Percentiles rank a stretch among this genome's conserved stretches.
Conservation (phyloP, 2,113 vertebrate species). For the Actenoides lindsayi region DNA sequence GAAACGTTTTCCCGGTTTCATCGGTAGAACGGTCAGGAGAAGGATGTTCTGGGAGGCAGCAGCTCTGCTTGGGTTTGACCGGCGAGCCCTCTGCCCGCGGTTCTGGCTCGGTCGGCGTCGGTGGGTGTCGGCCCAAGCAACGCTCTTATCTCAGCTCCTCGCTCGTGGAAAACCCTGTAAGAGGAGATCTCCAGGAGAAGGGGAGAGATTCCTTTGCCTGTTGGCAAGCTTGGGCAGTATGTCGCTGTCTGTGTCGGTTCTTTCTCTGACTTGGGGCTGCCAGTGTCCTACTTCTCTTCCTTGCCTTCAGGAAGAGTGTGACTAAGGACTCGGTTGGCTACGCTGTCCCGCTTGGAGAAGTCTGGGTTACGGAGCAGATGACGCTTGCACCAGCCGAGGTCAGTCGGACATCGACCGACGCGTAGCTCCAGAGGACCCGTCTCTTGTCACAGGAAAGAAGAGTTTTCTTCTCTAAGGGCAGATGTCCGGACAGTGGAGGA, state of each 20-base stretch:
- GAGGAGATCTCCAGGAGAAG: not conserved
- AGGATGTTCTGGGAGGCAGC: not conserved
- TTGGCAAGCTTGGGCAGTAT: not conserved
- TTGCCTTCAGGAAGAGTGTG: not conserved
- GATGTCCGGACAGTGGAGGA: not conserved
- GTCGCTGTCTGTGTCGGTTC: not conserved
- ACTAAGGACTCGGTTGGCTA: accelerated
- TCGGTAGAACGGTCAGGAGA: not conserved
- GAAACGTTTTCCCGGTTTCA: not conserved
- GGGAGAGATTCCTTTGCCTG: not conserved
- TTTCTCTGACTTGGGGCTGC: not conserved
- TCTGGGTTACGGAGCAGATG: not conserved
- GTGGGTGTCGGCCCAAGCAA: too few relatives aligned
- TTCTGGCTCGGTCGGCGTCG: not conserved
- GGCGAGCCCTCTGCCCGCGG: not conserved
- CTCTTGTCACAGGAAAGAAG: not conserved
- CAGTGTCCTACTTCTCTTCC: not conserved
- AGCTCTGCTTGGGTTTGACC: not conserved
- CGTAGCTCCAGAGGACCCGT: not conserved
- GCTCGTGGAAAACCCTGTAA: accelerated
- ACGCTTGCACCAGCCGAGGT: not conserved
- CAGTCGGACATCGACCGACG: not conserved
- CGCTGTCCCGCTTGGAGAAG: not conserved
- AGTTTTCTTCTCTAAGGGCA: not conserved
- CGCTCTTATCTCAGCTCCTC: not conserved